Conservation (phyloP, 1,140 invertebrate genomes). For the Colletes latitarsis region DNA sequence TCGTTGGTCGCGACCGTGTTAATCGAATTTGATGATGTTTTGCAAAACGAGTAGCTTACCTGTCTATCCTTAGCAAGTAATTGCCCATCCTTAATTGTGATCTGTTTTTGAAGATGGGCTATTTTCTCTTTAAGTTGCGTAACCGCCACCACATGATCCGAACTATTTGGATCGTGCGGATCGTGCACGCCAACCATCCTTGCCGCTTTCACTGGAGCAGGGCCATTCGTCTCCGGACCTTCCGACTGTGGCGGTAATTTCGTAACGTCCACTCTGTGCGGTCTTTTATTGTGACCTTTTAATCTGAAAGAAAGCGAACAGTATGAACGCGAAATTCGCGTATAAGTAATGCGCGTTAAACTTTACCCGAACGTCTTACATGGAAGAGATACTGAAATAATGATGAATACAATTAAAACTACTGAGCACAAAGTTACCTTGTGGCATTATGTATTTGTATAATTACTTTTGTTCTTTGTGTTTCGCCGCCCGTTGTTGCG, state of each 20-base stretch:
- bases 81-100: conserved; percentile 92
- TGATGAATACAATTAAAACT: conserved; percentile 28
- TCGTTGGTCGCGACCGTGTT: too few relatives aligned
- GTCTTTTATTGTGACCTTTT: conserved; percentile 87
- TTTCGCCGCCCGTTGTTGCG: conserved; percentile 82
- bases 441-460: conserved; percentile 53
- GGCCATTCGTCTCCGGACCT: conserved; percentile 75
- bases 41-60: conserved; percentile 81
- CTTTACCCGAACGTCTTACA: conserved; percentile 20
- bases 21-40: not conserved
- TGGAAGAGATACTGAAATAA: conserved; percentile 24
- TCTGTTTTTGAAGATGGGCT: conserved; percentile 94
- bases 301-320: conserved; percentile 75
- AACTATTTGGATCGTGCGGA: conserved; percentile 89
- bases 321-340: not conserved
- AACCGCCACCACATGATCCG: conserved; percentile 96
- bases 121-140: conserved; percentile 97
- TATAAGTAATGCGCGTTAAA: not conserved
- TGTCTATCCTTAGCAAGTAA: conserved; percentile 95
- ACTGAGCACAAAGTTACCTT: conserved; percentile 52
- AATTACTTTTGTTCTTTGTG: conserved; percentile 84
- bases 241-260: conserved; percentile 82
- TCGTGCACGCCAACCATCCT: conserved; percentile 77
- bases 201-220: conserved; percentile 80
- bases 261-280: conserved; percentile 87